Percentiles rank a stretch among this genome's conserved stretches.
phyloP scores from a whole-genome alignment of 2,888 invertebrate species.

The Cephus nigrinus region DNA sequence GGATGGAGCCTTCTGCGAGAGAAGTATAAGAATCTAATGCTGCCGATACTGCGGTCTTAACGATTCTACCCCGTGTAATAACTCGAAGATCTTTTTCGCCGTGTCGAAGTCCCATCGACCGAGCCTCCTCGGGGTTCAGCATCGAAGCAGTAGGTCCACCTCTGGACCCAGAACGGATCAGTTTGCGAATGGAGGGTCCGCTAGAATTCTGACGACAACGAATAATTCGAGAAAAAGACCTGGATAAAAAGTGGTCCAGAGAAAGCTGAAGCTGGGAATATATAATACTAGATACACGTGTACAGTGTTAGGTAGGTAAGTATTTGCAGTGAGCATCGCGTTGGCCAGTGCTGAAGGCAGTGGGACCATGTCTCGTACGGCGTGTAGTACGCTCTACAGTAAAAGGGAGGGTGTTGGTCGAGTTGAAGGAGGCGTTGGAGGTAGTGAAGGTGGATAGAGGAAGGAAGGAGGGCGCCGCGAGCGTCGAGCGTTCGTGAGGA shows the following conservation, averaged over 20 bases:
- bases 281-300: not conserved
- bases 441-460: slow-evolving; percentile 11
- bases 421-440: not conserved
- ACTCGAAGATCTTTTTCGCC: not conserved
- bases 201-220: not conserved
- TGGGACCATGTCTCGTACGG: not conserved
- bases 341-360: slow-evolving; percentile 17
- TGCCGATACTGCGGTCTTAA: not conserved
- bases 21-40: not conserved
- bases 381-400: slow-evolving; percentile 1
- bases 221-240: not conserved
- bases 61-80: not conserved
- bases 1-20: not conserved
- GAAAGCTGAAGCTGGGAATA: not conserved
- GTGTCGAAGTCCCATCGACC: not conserved
- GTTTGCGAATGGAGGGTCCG: not conserved
- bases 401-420: slow-evolving; percentile 17
- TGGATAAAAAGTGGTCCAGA: not conserved
- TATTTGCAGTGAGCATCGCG: not conserved
- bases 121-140: not conserved
- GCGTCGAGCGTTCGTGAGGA: slow-evolving; percentile 35
- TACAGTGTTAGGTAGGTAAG: slow-evolving; percentile 2
- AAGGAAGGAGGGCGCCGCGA: slow-evolving; percentile 31
- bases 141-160: not conserved
- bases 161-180: not conserved